Evolutionary conservation across 2,113 vertebrate genomes (phyloP).

Genomic region (Ardeotis arabs): DNA sequence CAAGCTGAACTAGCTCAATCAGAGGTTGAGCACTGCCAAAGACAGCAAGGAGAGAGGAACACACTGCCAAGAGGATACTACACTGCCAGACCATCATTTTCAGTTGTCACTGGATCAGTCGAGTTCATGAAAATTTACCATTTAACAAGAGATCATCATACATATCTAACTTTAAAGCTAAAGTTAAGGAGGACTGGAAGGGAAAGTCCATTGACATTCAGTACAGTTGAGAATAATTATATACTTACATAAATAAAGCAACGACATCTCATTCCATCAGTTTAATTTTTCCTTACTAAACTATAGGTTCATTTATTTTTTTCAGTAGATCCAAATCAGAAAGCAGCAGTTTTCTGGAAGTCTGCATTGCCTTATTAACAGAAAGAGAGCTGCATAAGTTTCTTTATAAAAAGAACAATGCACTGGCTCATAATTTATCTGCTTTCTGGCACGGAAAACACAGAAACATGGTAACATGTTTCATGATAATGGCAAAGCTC

Average conservation of each 20-base stretch:
- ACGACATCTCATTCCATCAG: background rate
- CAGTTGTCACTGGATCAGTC: background rate
- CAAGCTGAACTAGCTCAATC: background rate
- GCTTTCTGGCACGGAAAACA: background rate
- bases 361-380: background rate
- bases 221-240: background rate
- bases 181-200: background rate
- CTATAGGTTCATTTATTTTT: background rate
- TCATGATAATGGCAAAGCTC: background rate
- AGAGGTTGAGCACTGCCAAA: background rate
- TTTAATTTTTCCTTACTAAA: background rate
- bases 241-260: background rate
- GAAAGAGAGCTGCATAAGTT: background rate
- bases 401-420: background rate
- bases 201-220: background rate
- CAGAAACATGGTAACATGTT: accelerated
- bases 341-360: background rate
- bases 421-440: background rate
- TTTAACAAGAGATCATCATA: background rate
- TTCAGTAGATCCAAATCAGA: background rate
- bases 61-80: background rate
- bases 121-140: background rate
- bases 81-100: background rate
- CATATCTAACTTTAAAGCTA: background rate
- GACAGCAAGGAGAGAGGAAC: background rate